A percentile compares a stretch with the other conserved stretches of the same genome.
Conservation (phyloP, 2,888 invertebrate species). For the Aleiodes leptofemur region DNA sequence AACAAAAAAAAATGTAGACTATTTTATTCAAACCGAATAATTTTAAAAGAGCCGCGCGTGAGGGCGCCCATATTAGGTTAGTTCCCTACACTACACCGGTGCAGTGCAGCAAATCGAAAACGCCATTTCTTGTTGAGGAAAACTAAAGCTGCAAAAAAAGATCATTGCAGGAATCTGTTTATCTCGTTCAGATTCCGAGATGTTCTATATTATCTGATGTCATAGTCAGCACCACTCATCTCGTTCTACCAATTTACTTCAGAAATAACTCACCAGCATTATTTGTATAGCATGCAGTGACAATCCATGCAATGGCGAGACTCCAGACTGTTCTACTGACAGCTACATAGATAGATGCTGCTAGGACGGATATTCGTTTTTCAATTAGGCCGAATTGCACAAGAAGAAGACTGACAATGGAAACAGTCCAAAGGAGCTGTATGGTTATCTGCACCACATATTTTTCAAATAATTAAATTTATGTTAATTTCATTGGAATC, state of each 20-base stretch:
- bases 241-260: too few species aligned
- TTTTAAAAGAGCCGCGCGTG: too few species aligned
- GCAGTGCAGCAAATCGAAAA: too few species aligned
- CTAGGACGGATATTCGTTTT: slow-evolving; percentile 74
- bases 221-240: too few species aligned
- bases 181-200: not conserved
- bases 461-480: not conserved
- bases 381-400: slow-evolving; percentile 74
- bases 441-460: slow-evolving; percentile 64
- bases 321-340: slow-evolving; percentile 78
- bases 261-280: slow-evolving; percentile 58
- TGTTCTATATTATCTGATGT: too few species aligned
- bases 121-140: too few species aligned
- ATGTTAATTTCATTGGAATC: not conserved
- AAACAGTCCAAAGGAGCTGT: slow-evolving; percentile 70
- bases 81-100: too few species aligned
- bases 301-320: slow-evolving; percentile 78
- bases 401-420: slow-evolving; percentile 71
- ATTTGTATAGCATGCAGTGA: slow-evolving; percentile 77
- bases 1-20: too few species aligned
- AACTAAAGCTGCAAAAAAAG: too few species aligned
- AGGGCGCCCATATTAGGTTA: too few species aligned
- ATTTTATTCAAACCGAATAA: too few species aligned
- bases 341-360: slow-evolving; percentile 76
- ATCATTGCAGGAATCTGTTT: not conserved